Percentiles rank a stretch among this genome's conserved stretches.
These are phyloP conservation scores for Leptatherina wallacei DNA, from an alignment of 2,797 vertebrate genomes.

Conservation along the genomic window DNA sequence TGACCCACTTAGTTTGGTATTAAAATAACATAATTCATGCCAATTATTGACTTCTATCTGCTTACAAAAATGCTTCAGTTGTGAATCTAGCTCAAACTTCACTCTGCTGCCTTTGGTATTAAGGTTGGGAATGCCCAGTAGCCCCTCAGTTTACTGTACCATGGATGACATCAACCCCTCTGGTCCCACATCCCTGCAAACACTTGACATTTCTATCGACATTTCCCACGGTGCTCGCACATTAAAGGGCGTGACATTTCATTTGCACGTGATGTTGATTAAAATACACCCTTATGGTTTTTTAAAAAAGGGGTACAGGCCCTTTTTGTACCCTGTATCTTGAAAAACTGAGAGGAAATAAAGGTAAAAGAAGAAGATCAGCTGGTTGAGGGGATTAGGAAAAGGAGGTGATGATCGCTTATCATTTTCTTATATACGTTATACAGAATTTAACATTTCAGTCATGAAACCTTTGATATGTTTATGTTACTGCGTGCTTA, in stretches of 20 bases:
- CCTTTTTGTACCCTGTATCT: conserved; percentile 66
- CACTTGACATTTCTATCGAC: conserved; percentile 89
- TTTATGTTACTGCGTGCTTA: conserved; percentile 10
- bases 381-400: conserved; percentile 41
- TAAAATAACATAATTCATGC: neutral
- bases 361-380: conserved; percentile 53
- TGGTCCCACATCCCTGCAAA: conserved; percentile 83
- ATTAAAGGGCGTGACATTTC: conserved; percentile 89
- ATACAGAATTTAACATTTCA: neutral
- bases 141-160: conserved; percentile 75
- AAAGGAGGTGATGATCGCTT: conserved; percentile 32
- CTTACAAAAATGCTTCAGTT: conserved; percentile 12
- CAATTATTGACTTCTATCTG: conserved; percentile 24
- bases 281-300: conserved; percentile 84
- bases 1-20: neutral
- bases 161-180: conserved; percentile 81
- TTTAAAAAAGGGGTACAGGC: conserved; percentile 63
- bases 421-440: conserved; percentile 21
- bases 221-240: conserved; percentile 86
- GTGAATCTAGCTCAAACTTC: conserved; percentile 32
- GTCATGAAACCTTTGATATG: conserved; percentile 7
- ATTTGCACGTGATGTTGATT: conserved; percentile 88
- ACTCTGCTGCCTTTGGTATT: conserved; percentile 52
- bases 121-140: conserved; percentile 82
- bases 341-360: conserved; percentile 54